Evolutionary conservation across 2,888 invertebrate species (phyloP).

Genomic region (Zaprionus lineosus): DNA sequence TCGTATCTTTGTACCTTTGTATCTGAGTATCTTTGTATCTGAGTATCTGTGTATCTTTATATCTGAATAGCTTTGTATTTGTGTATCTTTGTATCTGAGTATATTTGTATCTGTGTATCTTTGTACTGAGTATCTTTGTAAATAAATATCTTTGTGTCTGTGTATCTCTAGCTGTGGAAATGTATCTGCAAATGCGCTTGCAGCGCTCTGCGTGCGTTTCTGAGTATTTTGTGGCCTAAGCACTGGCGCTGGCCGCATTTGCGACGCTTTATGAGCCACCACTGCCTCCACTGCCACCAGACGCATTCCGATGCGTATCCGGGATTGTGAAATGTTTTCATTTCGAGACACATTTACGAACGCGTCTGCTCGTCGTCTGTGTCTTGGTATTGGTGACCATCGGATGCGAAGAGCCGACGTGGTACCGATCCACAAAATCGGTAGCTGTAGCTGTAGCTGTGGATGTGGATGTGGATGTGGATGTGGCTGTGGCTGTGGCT

Average conservation of each 20-base stretch:
- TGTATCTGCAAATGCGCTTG: conserved; percentile 13
- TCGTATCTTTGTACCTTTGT: neutral
- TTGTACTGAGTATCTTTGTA: conserved; percentile 9
- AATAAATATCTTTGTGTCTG: conserved; percentile 9
- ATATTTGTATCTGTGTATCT: conserved; percentile 17
- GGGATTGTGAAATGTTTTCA: conserved; percentile 80
- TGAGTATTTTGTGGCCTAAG: conserved; percentile 29
- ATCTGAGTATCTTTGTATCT: neutral
- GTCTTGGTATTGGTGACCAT: too few relatives aligned
- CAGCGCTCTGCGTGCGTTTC: conserved; percentile 1
- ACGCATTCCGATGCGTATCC: conserved; percentile 79
- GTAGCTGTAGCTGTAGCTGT: conserved; percentile 4
- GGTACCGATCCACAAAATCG: too few relatives aligned
- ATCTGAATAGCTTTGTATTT: neutral
- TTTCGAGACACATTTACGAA: conserved; percentile 68
- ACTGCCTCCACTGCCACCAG: conserved; percentile 41
- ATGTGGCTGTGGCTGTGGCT: neutral
- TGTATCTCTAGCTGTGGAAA: conserved; percentile 19
- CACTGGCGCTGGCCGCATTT: conserved; percentile 47
- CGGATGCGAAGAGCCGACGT: too few relatives aligned
- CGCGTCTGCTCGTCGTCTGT: conserved; percentile 58
- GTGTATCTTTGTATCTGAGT: conserved; percentile 4
- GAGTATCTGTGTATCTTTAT: neutral
- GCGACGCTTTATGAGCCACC: conserved; percentile 62
- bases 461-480: neutral